Conservation (phyloP, 2,888 invertebrate genomes). For the Ichneumoninae sp. region DNA sequence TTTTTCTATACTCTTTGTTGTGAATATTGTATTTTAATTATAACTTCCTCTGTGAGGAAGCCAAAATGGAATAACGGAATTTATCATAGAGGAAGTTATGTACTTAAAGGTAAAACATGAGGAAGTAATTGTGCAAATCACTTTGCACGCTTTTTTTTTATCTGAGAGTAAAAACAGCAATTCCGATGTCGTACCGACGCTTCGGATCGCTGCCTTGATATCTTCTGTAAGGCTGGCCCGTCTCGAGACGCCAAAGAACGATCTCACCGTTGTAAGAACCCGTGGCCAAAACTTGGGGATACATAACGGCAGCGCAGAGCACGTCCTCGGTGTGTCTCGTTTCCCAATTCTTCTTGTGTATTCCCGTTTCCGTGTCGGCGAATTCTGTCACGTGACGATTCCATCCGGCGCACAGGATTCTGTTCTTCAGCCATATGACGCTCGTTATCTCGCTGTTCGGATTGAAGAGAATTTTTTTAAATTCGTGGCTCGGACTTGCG, state of each 20-base stretch:
- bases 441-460: constrained; percentile 85
- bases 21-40: too few species aligned
- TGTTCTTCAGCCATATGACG: constrained; percentile 85
- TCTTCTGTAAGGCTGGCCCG: constrained; percentile 89
- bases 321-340: constrained; percentile 91
- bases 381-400: constrained; percentile 90
- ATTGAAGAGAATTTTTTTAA: background rate
- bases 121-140: too few species aligned
- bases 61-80: too few species aligned
- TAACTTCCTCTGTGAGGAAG: too few species aligned
- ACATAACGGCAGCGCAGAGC: constrained; percentile 88
- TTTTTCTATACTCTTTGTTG: too few species aligned
- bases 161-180: background rate
- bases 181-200: constrained; percentile 73
- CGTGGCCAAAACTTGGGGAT: constrained; percentile 89
- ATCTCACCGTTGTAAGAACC: constrained; percentile 92
- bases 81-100: too few species aligned
- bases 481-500: background rate
- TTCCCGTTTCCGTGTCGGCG: constrained; percentile 85
- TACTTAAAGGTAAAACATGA: too few species aligned
- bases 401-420: constrained; percentile 93
- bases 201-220: constrained; percentile 82
- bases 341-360: constrained; percentile 90
- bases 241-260: constrained; percentile 92
- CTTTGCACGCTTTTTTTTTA: background rate